Evolutionary conservation across 2,888 invertebrate species (phyloP).

Genomic region (Nephrotoma guestfalica): DNA sequence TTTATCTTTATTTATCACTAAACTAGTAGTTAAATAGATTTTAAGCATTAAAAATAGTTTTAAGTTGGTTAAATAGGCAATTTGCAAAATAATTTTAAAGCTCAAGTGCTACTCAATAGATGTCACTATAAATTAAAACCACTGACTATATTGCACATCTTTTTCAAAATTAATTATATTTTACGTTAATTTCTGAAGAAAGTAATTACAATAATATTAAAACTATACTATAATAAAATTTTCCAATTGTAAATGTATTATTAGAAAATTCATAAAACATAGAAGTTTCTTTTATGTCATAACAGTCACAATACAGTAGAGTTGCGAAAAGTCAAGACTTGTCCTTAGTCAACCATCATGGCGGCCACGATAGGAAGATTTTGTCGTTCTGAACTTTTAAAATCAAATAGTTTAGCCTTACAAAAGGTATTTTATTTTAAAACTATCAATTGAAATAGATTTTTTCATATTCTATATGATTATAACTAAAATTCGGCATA

Average conservation of each 20-base stretch:
- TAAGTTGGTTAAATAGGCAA: not conserved
- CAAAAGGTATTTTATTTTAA: constrained; percentile 42
- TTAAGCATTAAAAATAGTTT: not conserved
- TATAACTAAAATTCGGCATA: constrained; percentile 6
- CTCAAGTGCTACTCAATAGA: not conserved
- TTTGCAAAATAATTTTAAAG: not conserved
- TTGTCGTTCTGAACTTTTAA: constrained; percentile 71
- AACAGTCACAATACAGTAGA: not conserved
- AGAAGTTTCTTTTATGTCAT: not conserved
- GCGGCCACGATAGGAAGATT: constrained; percentile 77
- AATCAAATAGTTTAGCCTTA: constrained; percentile 50
- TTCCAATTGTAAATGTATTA: not conserved
- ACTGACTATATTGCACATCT: not conserved
- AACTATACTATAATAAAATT: not conserved
- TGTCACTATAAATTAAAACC: not conserved
- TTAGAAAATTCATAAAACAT: not conserved
- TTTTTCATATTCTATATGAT: constrained; percentile 6
- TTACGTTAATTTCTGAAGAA: not conserved
- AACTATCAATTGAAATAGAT: constrained; percentile 10
- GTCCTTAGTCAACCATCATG: constrained; percentile 47
- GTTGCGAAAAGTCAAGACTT: not conserved
- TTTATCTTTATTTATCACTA: not conserved
- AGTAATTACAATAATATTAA: not conserved
- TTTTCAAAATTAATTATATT: not conserved
- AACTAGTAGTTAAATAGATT: not conserved